Base-by-base conservation (phyloP, 2,113 vertebrate genomes). In the Cnemophilus loriae region DNA sequence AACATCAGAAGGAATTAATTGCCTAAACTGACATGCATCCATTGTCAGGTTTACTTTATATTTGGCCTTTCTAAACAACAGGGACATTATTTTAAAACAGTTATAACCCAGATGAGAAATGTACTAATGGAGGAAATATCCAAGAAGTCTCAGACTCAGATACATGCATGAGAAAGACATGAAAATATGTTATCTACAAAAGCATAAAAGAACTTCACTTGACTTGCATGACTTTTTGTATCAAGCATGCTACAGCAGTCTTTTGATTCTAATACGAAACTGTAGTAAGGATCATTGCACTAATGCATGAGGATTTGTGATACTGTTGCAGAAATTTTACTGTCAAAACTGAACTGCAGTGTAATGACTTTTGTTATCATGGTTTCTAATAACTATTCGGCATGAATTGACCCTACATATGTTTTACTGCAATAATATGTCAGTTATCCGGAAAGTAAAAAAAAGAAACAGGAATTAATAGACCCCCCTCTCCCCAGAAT, bases 241-340 rank as follows among this genome's bases (percentile, higher is more conserved):
- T 97, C 97, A 96, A 97, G 97, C 96, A 97, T 96, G 97, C 97
- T 97, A 97, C 96, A 96, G 96, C 95, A 98, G 94, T 92, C 98
- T 98, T 98, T 97, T 97, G 97, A 97, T 97, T 98, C 97, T 97
- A 98, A 98, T 98, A 98, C 96, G 98, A 98, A 98, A 97, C 97
- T 97, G 80, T 96, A 97, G 96, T 98, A 98, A 98, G 98, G 98
- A 98, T 98, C 98, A 98, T 98, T 98, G 98, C 98, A 98, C 98
- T 98, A 98, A 98, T 98, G 97, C 98, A 96, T 96, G 98, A 98
- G 98, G 98, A 98, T 98, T 98, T 98, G 98, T 98, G 98, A 98
- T 98, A 98, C 98, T 98, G 98, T 98, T 98, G 98, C 98, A 98
- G 98, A 98, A 98, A 98, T 98, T 98, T 98, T 98, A 98, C 98